Evolutionary conservation across 2,888 invertebrate species (phyloP).

Genomic region (Morpho achilles): DNA sequence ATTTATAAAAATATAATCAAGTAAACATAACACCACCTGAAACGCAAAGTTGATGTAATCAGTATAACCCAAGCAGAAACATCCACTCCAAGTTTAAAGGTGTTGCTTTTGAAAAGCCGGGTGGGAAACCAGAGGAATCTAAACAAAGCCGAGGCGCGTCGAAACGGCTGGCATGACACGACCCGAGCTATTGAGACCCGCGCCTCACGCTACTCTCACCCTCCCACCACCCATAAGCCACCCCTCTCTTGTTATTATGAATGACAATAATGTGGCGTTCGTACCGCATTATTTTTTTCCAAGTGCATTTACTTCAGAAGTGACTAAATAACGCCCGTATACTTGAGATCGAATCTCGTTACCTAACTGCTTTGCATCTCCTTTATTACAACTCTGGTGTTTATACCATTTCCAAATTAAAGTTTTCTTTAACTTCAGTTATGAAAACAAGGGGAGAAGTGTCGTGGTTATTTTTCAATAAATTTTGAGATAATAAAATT

Average conservation of each 20-base stretch:
- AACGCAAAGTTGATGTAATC: conserved; percentile 24
- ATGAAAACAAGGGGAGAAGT: conserved; percentile 40
- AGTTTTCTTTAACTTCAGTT: conserved; percentile 64
- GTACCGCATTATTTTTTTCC: conserved; percentile 65
- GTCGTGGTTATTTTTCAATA: conserved; percentile 23
- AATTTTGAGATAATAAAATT: conserved; percentile 19
- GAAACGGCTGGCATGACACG: conserved; percentile 49
- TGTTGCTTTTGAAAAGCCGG: conserved; percentile 33
- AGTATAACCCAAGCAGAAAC: conserved; percentile 22
- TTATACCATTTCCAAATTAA: conserved; percentile 69
- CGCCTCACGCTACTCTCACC: conserved; percentile 37
- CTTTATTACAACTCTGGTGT: conserved; percentile 60
- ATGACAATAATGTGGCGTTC: conserved; percentile 72
- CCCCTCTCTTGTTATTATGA: conserved; percentile 63
- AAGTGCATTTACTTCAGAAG: conserved; percentile 63
- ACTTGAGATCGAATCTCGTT: conserved; percentile 60
- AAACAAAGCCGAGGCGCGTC: conserved; percentile 45
- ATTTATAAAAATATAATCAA: conserved; percentile 1
- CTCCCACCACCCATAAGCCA: conserved; percentile 26
- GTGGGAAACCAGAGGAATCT: conserved; percentile 41
- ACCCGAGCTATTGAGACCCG: conserved; percentile 60
- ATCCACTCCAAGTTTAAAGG: conserved; percentile 31
- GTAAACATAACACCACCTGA: conserved; percentile 9
- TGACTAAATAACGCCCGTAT: conserved; percentile 70
- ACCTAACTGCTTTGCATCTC: conserved; percentile 59